Percentiles rank a stretch among this genome's conserved stretches.
Conservation (phyloP, 2,888 invertebrate species). For the Ormyrus pomaceus region DNA sequence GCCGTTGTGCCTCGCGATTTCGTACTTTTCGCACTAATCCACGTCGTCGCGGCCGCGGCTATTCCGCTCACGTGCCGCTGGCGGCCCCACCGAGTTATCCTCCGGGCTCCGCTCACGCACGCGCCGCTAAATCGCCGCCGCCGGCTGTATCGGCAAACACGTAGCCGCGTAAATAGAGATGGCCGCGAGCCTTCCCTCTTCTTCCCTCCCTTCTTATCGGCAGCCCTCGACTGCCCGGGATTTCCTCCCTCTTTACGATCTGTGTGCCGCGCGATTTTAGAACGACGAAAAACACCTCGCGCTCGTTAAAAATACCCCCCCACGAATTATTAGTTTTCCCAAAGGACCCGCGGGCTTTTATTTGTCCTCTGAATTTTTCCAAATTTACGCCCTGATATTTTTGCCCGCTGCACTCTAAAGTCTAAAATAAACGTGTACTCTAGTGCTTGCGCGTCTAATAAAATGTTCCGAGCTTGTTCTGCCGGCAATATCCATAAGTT, state of each 20-base stretch:
- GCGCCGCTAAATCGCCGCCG: slow-evolving; percentile 42
- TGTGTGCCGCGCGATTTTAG: slow-evolving; percentile 13
- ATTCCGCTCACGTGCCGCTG: slow-evolving; percentile 62
- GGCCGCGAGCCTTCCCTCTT: slow-evolving; percentile 12
- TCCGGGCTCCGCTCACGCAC: slow-evolving; percentile 53
- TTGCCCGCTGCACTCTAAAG: not conserved
- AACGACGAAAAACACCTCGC: slow-evolving; percentile 7
- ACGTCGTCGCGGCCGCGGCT: slow-evolving; percentile 52
- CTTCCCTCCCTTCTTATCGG: slow-evolving; percentile 21
- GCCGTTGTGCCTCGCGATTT: slow-evolving; percentile 43
- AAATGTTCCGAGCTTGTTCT: not conserved
- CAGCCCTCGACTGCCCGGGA: too few relatives aligned
- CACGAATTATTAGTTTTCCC: not conserved
- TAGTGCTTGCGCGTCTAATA: not conserved
- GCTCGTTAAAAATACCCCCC: slow-evolving; percentile 15
- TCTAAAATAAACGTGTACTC: not conserved
- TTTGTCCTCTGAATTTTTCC: not conserved
- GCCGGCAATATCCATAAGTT: too few relatives aligned
- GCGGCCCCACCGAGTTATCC: slow-evolving; percentile 59
- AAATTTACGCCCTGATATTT: not conserved
- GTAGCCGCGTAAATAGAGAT: slow-evolving; percentile 54
- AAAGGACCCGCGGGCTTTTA: not conserved
- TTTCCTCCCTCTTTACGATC: too few relatives aligned
- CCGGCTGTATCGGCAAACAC: slow-evolving; percentile 51
- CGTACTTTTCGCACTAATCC: slow-evolving; percentile 57